phyloP scores from a whole-genome alignment of 1,140 invertebrate species.

The Trinorchestia longiramus region DNA sequence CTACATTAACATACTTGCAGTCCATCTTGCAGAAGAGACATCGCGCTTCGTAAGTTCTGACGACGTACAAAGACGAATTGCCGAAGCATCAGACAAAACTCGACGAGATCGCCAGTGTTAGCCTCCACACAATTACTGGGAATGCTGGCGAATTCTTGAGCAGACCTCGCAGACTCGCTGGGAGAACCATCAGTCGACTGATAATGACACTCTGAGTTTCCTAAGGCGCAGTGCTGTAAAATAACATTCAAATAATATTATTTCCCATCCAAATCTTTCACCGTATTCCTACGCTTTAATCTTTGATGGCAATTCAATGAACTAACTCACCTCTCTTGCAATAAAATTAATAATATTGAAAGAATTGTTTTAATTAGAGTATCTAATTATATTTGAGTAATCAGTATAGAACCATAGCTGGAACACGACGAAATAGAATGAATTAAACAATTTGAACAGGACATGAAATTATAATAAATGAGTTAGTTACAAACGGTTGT shows the following conservation, averaged over 20 bases:
- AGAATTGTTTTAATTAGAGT: background rate
- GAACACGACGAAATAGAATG: background rate
- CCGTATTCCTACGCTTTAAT: background rate
- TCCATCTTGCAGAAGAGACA: constrained; percentile 59
- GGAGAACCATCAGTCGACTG: background rate
- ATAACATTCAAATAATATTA: background rate
- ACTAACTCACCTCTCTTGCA: background rate
- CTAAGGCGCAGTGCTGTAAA: background rate
- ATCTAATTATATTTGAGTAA: background rate
- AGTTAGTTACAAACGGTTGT: too few species aligned
- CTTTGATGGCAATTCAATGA: too few species aligned
- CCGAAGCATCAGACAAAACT: constrained; percentile 58
- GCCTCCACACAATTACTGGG: background rate
- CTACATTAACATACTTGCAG: too few species aligned
- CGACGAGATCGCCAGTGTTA: constrained; percentile 56
- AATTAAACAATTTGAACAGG: background rate
- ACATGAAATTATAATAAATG: too few species aligned
- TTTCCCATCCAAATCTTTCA: background rate
- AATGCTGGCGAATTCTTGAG: background rate
- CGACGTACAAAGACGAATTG: constrained; percentile 56
- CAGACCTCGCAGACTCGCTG: background rate
- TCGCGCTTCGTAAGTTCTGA: constrained; percentile 51
- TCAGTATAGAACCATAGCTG: background rate
- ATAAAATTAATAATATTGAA: background rate
- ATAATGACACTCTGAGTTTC: background rate